A percentile compares a stretch with the other conserved stretches of the same genome.
These are phyloP conservation scores for Cactoblastis cactorum DNA, from an alignment of 2,888 invertebrate genomes.

Conservation along the genomic window DNA sequence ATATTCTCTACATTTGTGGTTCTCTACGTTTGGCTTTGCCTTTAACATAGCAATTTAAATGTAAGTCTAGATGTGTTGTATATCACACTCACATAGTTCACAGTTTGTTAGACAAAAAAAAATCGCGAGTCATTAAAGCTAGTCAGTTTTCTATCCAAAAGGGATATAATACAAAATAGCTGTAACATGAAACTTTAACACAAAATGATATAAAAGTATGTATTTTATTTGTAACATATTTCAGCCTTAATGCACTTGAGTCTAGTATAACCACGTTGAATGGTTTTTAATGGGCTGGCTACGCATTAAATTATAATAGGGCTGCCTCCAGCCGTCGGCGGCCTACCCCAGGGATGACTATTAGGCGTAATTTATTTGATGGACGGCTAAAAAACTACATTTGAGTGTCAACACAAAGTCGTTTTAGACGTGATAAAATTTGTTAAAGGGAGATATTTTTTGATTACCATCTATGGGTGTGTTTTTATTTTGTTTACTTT, in stretches of 20 bases:
- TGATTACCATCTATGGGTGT: background rate
- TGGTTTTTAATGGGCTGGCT: conserved; percentile 65
- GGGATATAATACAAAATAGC: background rate
- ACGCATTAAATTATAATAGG: conserved; percentile 45
- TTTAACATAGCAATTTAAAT: too few species aligned
- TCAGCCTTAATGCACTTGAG: conserved; percentile 44
- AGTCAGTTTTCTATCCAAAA: too few species aligned
- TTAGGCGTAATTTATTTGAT: conserved; percentile 9
- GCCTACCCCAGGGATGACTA: background rate
- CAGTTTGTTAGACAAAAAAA: too few species aligned
- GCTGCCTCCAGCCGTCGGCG: background rate
- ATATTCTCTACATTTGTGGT: too few species aligned
- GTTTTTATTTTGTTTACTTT: background rate
- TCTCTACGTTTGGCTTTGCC: too few species aligned
- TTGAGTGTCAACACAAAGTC: conserved; percentile 9
- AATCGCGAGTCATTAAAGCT: too few species aligned
- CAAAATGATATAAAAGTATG: conserved; percentile 25
- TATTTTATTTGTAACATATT: conserved; percentile 43
- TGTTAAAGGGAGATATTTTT: conserved; percentile 2
- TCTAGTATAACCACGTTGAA: conserved; percentile 51
- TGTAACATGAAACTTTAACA: conserved; percentile 3
- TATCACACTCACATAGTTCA: too few species aligned
- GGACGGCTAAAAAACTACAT: conserved; percentile 8
- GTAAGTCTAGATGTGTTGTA: too few species aligned
- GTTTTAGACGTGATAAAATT: conserved; percentile 8